Evolutionary conservation across 2,113 vertebrate genomes (phyloP).

Genomic region (Hepsetus odoe): DNA sequence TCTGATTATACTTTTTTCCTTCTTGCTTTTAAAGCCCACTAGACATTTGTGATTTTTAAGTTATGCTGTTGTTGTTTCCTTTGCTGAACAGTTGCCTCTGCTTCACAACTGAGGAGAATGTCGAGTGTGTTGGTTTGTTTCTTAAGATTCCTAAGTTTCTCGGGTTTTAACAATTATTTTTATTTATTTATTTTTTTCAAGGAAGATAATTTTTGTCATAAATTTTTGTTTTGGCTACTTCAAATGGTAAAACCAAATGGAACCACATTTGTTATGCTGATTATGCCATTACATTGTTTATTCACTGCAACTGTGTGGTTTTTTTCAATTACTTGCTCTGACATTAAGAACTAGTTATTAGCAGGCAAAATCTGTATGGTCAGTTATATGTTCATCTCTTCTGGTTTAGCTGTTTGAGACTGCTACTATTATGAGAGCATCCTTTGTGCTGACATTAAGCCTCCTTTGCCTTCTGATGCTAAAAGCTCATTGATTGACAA

Average conservation of each 20-base stretch:
- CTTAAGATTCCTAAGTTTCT: too few species aligned
- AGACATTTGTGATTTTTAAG: neutral
- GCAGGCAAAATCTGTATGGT: neutral
- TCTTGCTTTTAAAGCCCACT: neutral
- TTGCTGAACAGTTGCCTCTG: neutral
- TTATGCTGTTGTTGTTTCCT: neutral
- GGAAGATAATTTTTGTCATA: too few species aligned
- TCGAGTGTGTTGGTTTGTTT: too few species aligned
- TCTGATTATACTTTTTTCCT: neutral
- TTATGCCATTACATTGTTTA: neutral
- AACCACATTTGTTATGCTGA: neutral
- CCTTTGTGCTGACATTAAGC: slow-evolving; percentile 20
- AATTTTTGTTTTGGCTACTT: too few species aligned
- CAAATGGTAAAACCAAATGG: neutral
- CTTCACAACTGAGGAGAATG: neutral
- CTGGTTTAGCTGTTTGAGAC: neutral
- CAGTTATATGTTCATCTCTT: neutral
- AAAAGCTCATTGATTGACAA: slow-evolving; percentile 26
- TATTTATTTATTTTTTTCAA: too few species aligned
- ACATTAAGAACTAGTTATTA: neutral
- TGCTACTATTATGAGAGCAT: neutral
- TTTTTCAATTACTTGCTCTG: neutral
- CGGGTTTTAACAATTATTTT: neutral
- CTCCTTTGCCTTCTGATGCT: slow-evolving; percentile 8
- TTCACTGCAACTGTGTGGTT: neutral